phyloP scores from a whole-genome alignment of 2,888 invertebrate genomes.

The Zhuqinia jingwanae region DNA sequence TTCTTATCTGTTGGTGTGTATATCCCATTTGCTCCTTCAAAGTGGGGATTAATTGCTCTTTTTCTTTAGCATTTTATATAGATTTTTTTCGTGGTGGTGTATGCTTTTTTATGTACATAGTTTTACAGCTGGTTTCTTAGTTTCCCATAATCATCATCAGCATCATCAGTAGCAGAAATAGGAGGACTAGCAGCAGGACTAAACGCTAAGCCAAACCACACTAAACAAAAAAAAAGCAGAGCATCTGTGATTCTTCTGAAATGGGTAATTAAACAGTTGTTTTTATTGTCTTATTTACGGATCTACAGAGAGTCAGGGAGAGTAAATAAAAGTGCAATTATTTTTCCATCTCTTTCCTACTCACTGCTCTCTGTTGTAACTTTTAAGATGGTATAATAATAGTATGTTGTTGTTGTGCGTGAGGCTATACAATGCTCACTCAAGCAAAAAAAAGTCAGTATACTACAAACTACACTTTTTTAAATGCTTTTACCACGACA shows the following conservation, averaged over 20 bases:
- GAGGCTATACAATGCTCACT: too few species aligned
- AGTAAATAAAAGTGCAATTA: conserved; percentile 37
- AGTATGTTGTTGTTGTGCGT: too few species aligned
- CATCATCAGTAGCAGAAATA: not conserved
- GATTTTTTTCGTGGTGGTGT: not conserved
- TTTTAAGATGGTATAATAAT: too few species aligned
- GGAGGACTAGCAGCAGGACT: not conserved
- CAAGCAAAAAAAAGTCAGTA: too few species aligned
- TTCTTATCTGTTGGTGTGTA: conserved; percentile 15
- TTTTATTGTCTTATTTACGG: conserved; percentile 48
- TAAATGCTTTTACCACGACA: too few species aligned
- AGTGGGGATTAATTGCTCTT: conserved; percentile 63
- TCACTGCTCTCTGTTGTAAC: not conserved
- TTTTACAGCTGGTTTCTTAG: conserved; percentile 10
- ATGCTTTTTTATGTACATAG: not conserved
- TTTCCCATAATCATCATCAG: too few species aligned
- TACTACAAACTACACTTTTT: too few species aligned
- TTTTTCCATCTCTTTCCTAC: conserved; percentile 13
- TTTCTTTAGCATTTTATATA: conserved; percentile 41
- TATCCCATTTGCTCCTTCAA: conserved; percentile 61
- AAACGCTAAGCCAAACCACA: conserved; percentile 20
- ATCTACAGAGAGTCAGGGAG: conserved; percentile 19
- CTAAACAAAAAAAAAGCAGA: too few species aligned
- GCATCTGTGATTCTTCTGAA: conserved; percentile 67
- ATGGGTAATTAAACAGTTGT: conserved; percentile 66